A percentile compares a stretch with the other conserved stretches of the same genome.
These are phyloP conservation scores for Ips typographus DNA, from an alignment of 1,140 invertebrate species.

Conservation along the genomic window DNA sequence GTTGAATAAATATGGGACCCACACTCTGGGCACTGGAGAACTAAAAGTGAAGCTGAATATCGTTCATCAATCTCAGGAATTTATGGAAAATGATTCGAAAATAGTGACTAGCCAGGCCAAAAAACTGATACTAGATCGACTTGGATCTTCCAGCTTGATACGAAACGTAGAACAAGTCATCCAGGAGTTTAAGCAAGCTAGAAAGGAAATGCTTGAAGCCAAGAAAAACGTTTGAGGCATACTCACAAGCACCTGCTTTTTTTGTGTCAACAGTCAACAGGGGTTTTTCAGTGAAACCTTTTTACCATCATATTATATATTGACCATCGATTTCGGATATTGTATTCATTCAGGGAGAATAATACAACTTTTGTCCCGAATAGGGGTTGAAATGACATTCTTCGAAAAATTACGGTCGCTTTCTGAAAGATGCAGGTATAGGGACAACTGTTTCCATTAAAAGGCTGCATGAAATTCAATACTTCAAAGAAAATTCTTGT, in stretches of 20 bases:
- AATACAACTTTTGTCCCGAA: constrained; percentile 9
- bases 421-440: constrained; percentile 11
- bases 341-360: constrained; percentile 8
- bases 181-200: constrained; percentile 44
- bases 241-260: not conserved
- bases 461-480: too few species aligned
- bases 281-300: too few species aligned
- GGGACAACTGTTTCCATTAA: too few species aligned
- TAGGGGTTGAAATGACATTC: constrained; percentile 1
- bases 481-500: too few species aligned
- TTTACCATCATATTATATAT: not conserved
- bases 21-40: constrained; percentile 42
- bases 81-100: constrained; percentile 33
- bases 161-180: constrained; percentile 48
- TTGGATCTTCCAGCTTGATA: constrained; percentile 42
- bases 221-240: constrained; percentile 36
- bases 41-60: constrained; percentile 42
- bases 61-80: constrained; percentile 46
- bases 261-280: too few species aligned
- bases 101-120: constrained; percentile 8
- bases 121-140: constrained; percentile 41
- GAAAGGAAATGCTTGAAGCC: constrained; percentile 45
- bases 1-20: constrained; percentile 44
- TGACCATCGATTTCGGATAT: not conserved
- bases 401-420: not conserved